These are phyloP conservation scores for Chaenocephalus aceratus DNA, from an alignment of 2,113 vertebrate species.

Conservation along the genomic window DNA sequence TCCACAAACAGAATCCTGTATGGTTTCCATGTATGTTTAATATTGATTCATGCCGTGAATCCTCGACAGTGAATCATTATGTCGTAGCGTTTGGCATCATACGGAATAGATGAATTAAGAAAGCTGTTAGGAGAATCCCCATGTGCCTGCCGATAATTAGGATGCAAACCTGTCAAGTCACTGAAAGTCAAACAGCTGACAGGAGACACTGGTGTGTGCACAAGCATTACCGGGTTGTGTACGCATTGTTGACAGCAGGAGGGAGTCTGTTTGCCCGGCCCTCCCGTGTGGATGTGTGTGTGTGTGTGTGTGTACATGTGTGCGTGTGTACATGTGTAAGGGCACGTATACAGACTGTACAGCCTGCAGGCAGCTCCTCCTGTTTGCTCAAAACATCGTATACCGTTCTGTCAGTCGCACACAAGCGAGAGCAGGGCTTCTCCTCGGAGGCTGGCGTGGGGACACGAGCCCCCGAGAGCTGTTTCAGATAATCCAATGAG, in stretches of 20 bases:
- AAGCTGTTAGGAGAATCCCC: slow-evolving; percentile 33
- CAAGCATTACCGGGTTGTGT: background rate
- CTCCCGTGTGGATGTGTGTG: slow-evolving; percentile 12
- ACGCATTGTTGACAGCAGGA: slow-evolving; percentile 43
- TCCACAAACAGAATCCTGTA: slow-evolving; percentile 15
- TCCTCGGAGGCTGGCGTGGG: slow-evolving; percentile 65
- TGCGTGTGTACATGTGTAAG: slow-evolving; percentile 28
- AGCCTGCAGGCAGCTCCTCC: slow-evolving; percentile 38
- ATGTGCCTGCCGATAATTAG: slow-evolving; percentile 31
- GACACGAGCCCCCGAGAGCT: slow-evolving; percentile 59
- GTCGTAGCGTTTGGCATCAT: slow-evolving; percentile 13
- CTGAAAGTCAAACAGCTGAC: slow-evolving; percentile 22
- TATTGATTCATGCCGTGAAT: slow-evolving; percentile 45
- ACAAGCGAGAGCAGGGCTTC: slow-evolving; percentile 44
- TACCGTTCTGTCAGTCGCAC: slow-evolving; percentile 22
- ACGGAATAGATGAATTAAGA: slow-evolving; percentile 21
- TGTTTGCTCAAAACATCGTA: slow-evolving; percentile 33
- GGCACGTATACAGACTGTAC: slow-evolving; percentile 52
- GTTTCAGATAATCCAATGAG: slow-evolving; percentile 70
- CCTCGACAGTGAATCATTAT: slow-evolving; percentile 30
- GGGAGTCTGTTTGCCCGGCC: slow-evolving; percentile 27
- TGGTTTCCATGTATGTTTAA: slow-evolving; percentile 36
- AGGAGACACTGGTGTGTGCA: slow-evolving; percentile 8
- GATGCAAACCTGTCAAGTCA: slow-evolving; percentile 39
- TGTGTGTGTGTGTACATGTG: slow-evolving; percentile 24